Conservation (phyloP, 2,797 vertebrate species). For the Cynopterus sphinx region DNA sequence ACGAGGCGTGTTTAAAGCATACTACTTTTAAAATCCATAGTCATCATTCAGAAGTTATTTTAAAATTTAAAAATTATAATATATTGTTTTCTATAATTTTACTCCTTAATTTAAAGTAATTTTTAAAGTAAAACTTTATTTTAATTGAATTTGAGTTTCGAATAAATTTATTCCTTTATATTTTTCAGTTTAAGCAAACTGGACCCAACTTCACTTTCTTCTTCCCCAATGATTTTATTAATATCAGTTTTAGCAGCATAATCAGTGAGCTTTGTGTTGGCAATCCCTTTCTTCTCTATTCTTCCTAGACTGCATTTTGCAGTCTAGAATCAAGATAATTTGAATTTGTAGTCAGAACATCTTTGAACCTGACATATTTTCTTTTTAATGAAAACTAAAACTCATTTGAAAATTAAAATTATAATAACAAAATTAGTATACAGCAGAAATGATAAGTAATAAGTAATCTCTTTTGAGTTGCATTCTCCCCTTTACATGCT, state of each 20-base stretch:
- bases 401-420: background rate
- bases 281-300: background rate
- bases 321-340: background rate
- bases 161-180: conserved; percentile 5
- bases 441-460: conserved; percentile 3
- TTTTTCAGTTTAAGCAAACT: background rate
- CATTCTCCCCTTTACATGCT: background rate
- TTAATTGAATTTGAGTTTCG: background rate
- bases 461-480: background rate
- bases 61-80: background rate
- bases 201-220: background rate
- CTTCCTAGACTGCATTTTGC: background rate
- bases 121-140: conserved; percentile 27
- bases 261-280: background rate
- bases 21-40: background rate
- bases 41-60: background rate
- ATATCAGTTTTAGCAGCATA: background rate
- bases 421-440: conserved; percentile 9
- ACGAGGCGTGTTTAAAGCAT: background rate
- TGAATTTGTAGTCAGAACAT: conserved; percentile 9
- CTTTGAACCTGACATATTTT: background rate
- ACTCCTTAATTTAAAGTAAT: background rate
- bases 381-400: conserved; percentile 1
- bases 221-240: background rate
- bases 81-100: conserved; percentile 22